Conservation (phyloP, 2,797 vertebrate species). For the Acrocephalus scirpaceus region DNA sequence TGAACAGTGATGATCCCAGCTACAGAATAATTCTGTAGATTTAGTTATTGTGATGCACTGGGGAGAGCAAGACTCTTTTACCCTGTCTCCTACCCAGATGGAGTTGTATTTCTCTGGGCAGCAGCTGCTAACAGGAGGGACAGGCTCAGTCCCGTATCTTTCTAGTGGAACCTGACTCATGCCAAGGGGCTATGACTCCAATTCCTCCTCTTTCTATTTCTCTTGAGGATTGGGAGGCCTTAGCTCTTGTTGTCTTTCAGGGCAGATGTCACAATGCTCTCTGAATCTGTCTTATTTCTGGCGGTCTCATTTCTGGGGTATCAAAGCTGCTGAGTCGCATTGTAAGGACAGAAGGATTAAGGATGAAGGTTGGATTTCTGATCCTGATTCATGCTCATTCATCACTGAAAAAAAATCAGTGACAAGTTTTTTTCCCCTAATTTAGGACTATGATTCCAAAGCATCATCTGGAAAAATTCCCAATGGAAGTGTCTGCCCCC, state of each 20-base stretch:
- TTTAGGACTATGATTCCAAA: slow-evolving; percentile 52
- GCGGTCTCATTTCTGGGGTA: not conserved
- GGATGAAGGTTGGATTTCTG: not conserved
- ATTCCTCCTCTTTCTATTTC: not conserved
- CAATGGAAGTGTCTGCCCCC: slow-evolving; percentile 50
- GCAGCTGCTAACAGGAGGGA: not conserved
- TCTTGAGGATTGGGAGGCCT: not conserved
- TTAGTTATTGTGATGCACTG: not conserved
- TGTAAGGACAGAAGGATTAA: not conserved
- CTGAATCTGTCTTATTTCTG: not conserved
- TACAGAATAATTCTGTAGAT: not conserved
- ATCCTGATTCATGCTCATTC: not conserved
- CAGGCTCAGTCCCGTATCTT: not conserved
- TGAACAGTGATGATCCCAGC: not conserved
- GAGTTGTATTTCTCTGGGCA: not conserved
- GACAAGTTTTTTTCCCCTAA: not conserved
- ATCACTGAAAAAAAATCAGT: not conserved
- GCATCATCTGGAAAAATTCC: slow-evolving; percentile 15
- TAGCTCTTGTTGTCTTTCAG: not conserved
- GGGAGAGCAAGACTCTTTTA: not conserved
- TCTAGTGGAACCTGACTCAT: not conserved
- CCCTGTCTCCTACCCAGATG: not conserved
- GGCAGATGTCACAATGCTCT: not conserved
- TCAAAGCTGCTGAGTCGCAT: not conserved
- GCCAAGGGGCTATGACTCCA: not conserved